Evolutionary conservation across 2,113 vertebrate species (phyloP).

Genomic region (Chaenocephalus aceratus): DNA sequence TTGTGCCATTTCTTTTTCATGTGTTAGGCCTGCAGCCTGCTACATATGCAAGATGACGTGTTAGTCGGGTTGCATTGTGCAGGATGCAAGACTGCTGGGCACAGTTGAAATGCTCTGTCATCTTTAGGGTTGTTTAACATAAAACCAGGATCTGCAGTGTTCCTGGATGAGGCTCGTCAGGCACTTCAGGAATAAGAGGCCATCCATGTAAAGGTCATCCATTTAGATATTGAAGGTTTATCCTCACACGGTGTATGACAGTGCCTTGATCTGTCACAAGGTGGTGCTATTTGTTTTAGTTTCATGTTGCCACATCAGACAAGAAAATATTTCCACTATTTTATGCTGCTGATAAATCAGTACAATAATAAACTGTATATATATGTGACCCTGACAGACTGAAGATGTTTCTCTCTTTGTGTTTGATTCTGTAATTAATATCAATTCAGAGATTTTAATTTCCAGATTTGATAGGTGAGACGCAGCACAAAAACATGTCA

Average conservation of each 20-base stretch:
- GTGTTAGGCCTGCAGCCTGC: background rate
- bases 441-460: background rate
- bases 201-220: background rate
- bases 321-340: background rate
- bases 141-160: background rate
- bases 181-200: background rate
- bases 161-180: background rate
- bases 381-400: background rate
- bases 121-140: background rate
- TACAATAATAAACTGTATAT: background rate
- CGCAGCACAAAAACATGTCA: background rate
- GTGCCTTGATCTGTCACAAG: conserved; percentile 26
- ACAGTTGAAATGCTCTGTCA: too few species aligned
- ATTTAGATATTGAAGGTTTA: background rate
- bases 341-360: background rate
- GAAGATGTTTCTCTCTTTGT: background rate
- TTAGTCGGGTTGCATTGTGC: background rate
- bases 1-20: background rate
- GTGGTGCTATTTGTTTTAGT: conserved; percentile 32
- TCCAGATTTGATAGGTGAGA: background rate
- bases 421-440: background rate
- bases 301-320: background rate
- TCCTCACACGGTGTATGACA: background rate
- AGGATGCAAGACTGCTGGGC: background rate
- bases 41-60: background rate